Evolutionary conservation across 2,797 vertebrate genomes (phyloP).

Genomic region (Ambastaia sidthimunki): DNA sequence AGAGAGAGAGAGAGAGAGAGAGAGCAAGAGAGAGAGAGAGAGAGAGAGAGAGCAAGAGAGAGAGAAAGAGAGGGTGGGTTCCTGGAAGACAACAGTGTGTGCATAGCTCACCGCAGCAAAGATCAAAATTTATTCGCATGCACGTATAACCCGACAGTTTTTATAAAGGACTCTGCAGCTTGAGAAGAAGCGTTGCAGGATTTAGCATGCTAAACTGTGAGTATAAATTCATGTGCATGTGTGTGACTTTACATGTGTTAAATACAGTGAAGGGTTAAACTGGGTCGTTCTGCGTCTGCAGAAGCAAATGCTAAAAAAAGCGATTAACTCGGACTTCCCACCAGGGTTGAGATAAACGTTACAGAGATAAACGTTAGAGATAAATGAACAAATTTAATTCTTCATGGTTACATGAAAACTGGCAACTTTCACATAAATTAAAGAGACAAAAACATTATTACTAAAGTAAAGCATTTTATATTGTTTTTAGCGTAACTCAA

Average conservation of each 20-base stretch:
- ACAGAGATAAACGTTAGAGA: too few species aligned
- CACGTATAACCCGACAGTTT: not conserved
- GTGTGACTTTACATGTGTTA: not conserved
- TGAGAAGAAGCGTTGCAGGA: not conserved
- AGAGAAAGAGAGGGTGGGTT: not conserved
- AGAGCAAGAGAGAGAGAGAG: not conserved
- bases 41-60: too few species aligned
- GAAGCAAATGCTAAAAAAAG: too few species aligned
- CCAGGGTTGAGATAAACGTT: too few species aligned
- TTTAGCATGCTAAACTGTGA: constrained; percentile 23
- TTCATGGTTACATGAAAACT: too few species aligned
- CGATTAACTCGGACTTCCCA: too few species aligned
- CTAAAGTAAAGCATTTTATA: too few species aligned
- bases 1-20: not conserved
- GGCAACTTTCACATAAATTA: too few species aligned
- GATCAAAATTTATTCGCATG: not conserved
- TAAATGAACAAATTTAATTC: too few species aligned
- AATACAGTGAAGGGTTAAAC: not conserved
- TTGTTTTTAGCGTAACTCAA: too few species aligned
- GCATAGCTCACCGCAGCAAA: not conserved
- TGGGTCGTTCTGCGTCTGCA: not conserved
- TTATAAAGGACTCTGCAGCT: not conserved
- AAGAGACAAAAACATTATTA: too few species aligned
- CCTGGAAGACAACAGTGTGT: not conserved
- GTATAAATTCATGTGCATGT: constrained; percentile 8